Evolutionary conservation across 1,140 invertebrate genomes (phyloP), one percentile per base, ranked within the genome.

Genomic region (Nilaparvata lugens): DNA sequence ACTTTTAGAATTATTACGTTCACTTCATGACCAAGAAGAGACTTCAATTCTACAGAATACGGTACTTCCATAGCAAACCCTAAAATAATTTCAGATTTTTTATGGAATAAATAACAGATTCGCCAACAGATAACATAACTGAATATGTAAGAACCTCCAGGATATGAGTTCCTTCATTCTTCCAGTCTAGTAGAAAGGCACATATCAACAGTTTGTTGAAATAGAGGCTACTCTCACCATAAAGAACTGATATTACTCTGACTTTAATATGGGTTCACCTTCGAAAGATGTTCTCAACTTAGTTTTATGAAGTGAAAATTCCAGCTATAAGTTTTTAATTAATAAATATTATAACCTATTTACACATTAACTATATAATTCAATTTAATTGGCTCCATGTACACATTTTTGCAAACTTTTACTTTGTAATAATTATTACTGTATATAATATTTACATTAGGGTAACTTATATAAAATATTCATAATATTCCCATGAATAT

Each of bases 1-100:
- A 35, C 13, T 35, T 35, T 11, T 48, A 48, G 21, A 16, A 48
- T 48, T 2, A 60, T 60, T 54, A n/a, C n/a, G n/a, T 60, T 60
- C 59, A 60, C 59, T 60, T 60, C 59, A 60, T 55, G 55, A 60
- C 52, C 45, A 60, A 60, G 59, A 60, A 60, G 59, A 52, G 45
- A 38, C 28, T 60, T 28, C 52, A 40, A n/a, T 60, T 48, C 28
- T 53, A 60, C 35, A 48, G 13, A 35, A n/a, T n/a, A n/a, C n/a
- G n/a, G 38, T 9, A 40, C n/a, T 40, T 9, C n/a, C 9, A 40
- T n/a, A 40, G n/a, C n/a, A 40, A 48, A 48, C 2, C 14, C 19
- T 45, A 11, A 45, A 11, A 16, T 3, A 48, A 18, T 7, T 48
- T 14, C 11, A 19, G 45, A 48, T 48, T 5, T 48, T 23, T 48